A percentile compares a stretch with the other conserved stretches of the same genome.
These are phyloP conservation scores for Drosophila ezoana DNA, from an alignment of 2,888 invertebrate species.

Conservation along the genomic window DNA sequence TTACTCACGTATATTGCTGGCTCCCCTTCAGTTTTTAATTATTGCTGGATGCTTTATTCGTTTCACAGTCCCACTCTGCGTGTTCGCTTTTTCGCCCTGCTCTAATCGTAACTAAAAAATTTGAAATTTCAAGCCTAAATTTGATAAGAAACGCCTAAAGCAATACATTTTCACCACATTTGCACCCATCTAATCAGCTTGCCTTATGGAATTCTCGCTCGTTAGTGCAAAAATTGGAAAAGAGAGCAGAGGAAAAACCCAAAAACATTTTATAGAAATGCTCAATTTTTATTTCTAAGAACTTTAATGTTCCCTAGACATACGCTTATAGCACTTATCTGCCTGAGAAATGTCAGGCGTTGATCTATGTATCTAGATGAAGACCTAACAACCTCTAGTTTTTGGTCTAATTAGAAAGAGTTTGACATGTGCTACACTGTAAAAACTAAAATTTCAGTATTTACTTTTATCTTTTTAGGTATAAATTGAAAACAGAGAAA, in stretches of 20 bases:
- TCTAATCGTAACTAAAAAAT: not conserved
- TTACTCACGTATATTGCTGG: not conserved
- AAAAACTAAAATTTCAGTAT: not conserved
- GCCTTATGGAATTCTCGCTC: too few relatives aligned
- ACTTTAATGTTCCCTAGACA: too few relatives aligned
- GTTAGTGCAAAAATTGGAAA: too few relatives aligned
- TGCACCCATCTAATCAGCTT: too few relatives aligned
- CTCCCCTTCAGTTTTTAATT: not conserved
- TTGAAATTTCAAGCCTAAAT: not conserved
- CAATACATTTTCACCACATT: too few relatives aligned
- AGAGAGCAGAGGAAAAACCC: not conserved
- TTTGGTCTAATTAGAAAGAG: not conserved
- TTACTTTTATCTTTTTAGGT: too few relatives aligned
- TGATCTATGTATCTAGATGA: not conserved
- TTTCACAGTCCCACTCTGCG: not conserved
- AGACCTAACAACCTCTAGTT: not conserved
- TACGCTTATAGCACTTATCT: too few relatives aligned
- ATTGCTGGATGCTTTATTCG: constrained; percentile 5
- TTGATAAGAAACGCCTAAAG: not conserved
- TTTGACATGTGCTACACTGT: not conserved
- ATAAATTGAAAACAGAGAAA: too few relatives aligned
- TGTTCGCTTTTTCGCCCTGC: not conserved
- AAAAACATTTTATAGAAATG: not conserved
- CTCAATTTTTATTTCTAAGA: not conserved
- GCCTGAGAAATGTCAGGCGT: too few relatives aligned